Conservation (phyloP, 2,113 vertebrate species). For the Ammospiza caudacuta region DNA sequence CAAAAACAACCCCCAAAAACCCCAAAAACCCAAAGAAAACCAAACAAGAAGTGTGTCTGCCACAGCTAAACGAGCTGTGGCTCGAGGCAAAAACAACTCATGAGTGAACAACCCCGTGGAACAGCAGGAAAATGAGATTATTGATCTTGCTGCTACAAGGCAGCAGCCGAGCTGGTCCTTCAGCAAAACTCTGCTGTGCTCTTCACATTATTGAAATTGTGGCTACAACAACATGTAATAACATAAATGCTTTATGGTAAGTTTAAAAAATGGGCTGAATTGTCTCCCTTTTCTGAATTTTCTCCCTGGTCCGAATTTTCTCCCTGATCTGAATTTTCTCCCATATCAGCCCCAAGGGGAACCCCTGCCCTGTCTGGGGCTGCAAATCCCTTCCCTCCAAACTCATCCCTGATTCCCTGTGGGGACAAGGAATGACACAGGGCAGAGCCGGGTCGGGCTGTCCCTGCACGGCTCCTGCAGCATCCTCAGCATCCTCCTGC, state of each 20-base stretch:
- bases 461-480: background rate
- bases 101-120: background rate
- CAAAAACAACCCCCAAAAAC: background rate
- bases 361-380: rapidly evolving
- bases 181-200: background rate
- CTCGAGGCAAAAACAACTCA: background rate
- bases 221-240: rapidly evolving
- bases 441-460: background rate
- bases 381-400: background rate
- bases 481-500: background rate
- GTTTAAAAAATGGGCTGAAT: background rate
- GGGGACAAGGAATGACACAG: background rate
- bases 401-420: background rate
- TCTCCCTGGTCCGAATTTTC: background rate
- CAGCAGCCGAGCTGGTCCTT: rapidly evolving
- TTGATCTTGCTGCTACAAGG: background rate
- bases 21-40: background rate
- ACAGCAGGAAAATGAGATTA: background rate
- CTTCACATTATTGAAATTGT: background rate
- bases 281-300: background rate
- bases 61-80: background rate
- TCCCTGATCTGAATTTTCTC: background rate
- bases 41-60: background rate
- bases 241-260: rapidly evolving
- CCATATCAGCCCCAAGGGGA: background rate